Percentiles rank a stretch among this genome's conserved stretches.
phyloP scores from a whole-genome alignment of 2,797 vertebrate species.

The Labroides dimidiatus region DNA sequence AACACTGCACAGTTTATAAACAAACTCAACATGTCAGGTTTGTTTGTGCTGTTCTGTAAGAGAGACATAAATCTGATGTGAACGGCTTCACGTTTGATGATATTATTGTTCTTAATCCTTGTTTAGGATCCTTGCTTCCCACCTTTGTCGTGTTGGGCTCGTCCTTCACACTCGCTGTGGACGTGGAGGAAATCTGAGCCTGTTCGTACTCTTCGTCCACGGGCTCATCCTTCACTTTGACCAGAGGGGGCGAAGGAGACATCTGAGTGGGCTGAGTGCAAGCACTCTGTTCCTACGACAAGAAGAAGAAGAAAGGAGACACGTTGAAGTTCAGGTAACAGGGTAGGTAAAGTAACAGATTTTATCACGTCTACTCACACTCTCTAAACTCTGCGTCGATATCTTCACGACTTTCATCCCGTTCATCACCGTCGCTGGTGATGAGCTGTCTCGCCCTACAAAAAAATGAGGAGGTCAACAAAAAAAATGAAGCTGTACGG shows the following conservation, averaged over 20 bases:
- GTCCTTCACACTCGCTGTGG: slow-evolving; percentile 86
- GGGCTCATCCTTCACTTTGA: slow-evolving; percentile 98
- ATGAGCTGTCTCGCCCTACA: slow-evolving; percentile 52
- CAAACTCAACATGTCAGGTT: no score
- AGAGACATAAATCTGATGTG: no score
- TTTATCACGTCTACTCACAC: slow-evolving; percentile 58
- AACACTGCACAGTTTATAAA: no score
- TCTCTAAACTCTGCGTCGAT: slow-evolving; percentile 20
- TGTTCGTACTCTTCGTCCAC: slow-evolving; percentile 96
- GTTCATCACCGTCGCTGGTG: slow-evolving; percentile 44
- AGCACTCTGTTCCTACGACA: slow-evolving; percentile 22
- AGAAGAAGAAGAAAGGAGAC: not conserved
- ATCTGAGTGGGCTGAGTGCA: slow-evolving; percentile 58
- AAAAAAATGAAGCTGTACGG: no score
- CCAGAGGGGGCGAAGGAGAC: slow-evolving; percentile 83
- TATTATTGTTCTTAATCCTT: no score
- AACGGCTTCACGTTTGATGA: not conserved
- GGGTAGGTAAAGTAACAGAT: not conserved
- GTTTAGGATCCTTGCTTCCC: slow-evolving; percentile 33
- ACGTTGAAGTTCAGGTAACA: not conserved
- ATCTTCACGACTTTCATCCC: slow-evolving; percentile 63
- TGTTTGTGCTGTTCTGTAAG: no score
- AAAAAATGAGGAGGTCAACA: not conserved
- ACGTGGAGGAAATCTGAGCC: slow-evolving; percentile 86
- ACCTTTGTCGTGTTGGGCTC: slow-evolving; percentile 91